Evolutionary conservation across 2,797 vertebrate species (phyloP), one percentile per base, ranked within the genome.

Genomic region (Remorina albescens): DNA sequence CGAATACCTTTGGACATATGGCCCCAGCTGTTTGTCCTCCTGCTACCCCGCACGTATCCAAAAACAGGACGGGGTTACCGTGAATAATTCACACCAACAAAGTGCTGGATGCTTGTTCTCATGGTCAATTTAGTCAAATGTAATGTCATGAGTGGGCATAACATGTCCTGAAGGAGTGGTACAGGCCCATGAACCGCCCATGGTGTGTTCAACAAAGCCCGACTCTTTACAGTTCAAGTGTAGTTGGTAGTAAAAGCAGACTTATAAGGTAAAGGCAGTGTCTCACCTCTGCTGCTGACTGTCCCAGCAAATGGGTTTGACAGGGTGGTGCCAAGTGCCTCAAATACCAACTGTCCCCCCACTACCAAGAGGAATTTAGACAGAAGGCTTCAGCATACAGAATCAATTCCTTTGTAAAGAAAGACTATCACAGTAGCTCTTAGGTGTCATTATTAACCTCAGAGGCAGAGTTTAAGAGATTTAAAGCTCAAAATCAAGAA

Each of bases 291-390:
- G 25, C 18, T 6, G 9, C 49, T 18, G 41, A 47, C 39, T 53
- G 39, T 59, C 50, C 42, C 6, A 15, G 30, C 28, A 26, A n/a
- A 53, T 59, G 70, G 16, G 26, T 70, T 70, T 56, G 64, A 49
- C 71, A 73, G 73, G 79, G 58, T 77, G 69, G 59, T 71, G 82
- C 23, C 53, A 83, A 75, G 80, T 86, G 79, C 77, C 63, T 81
- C 44, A 58, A 65, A 85, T 88, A 55, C 72, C 82, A 81, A 16
- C 57, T 61, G 56, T 9, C 60, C 51, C 55, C 56, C 39, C 30
- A 30, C 30, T 6, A 30, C 30, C 30, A 30, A 23, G 8, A 36
- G 49, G 28, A 44, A 47, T n/a, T 62, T 11, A 61, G 11, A 65
- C 49, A 25, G 57, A 34, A 41, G 44, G 13, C 53, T 30, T 26